phyloP scores from a whole-genome alignment of 2,113 vertebrate species.

The Marmota monax region DNA sequence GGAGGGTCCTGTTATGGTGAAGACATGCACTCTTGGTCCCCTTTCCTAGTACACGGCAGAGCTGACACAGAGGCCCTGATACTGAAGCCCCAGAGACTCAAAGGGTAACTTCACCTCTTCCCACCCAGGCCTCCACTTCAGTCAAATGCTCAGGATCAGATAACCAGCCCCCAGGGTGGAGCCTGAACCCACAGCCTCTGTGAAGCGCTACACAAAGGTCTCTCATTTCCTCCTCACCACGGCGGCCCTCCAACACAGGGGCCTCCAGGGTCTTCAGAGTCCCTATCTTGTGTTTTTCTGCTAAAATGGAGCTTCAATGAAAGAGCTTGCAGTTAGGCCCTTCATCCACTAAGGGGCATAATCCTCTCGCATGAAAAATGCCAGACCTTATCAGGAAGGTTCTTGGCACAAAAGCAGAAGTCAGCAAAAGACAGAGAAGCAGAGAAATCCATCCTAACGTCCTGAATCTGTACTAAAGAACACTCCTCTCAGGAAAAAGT shows the following conservation, averaged over 20 bases:
- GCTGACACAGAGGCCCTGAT: neutral
- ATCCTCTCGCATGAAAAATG: slow-evolving; percentile 61
- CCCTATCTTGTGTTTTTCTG: neutral
- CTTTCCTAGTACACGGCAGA: neutral
- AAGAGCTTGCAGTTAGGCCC: slow-evolving; percentile 81
- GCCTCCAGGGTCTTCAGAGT: neutral
- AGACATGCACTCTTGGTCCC: accelerated
- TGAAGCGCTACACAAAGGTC: neutral
- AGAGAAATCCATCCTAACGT: neutral
- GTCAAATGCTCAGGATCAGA: neutral
- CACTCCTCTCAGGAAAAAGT: neutral
- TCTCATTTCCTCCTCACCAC: neutral
- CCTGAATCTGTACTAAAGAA: neutral
- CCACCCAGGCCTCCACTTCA: neutral
- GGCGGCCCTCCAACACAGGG: neutral
- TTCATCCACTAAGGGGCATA: slow-evolving; percentile 85
- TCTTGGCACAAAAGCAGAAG: neutral
- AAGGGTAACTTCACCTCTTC: neutral
- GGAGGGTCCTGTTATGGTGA: neutral
- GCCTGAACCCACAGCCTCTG: no score
- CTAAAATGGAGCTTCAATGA: neutral
- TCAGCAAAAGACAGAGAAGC: neutral
- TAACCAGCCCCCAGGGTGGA: accelerated
- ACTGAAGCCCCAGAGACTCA: neutral
- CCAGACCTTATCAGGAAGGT: neutral